Evolutionary conservation across 2,797 vertebrate species (phyloP).

Genomic region (Yasuhikotakia modesta): DNA sequence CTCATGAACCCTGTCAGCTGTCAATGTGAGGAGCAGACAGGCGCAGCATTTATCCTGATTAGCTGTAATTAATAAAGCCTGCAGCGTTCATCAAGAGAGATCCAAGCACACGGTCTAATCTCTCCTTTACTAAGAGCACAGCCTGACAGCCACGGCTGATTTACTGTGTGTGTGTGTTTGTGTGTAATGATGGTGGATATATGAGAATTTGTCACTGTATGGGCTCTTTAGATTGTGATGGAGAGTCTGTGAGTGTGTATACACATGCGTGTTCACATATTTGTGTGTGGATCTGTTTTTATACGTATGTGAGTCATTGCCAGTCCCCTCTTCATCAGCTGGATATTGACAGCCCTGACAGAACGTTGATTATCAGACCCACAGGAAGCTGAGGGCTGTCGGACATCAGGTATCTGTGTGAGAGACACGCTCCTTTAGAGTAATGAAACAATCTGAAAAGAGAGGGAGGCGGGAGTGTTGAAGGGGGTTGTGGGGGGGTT

Average conservation of each 20-base stretch:
- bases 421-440: slow-evolving; percentile 72
- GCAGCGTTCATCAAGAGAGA: slow-evolving; percentile 60
- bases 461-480: slow-evolving; percentile 46
- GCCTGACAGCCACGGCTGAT: slow-evolving; percentile 67
- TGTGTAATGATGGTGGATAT: slow-evolving; percentile 15
- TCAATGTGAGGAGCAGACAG: slow-evolving; percentile 54
- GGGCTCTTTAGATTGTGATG: slow-evolving; percentile 35
- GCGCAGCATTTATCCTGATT: slow-evolving; percentile 64
- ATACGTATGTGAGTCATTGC: slow-evolving; percentile 53
- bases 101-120: slow-evolving; percentile 55
- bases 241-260: slow-evolving; percentile 44
- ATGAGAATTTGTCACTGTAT: slow-evolving; percentile 37
- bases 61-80: slow-evolving; percentile 66
- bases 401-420: slow-evolving; percentile 85
- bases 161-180: slow-evolving; percentile 71
- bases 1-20: slow-evolving; percentile 43
- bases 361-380: slow-evolving; percentile 96
- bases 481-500: slow-evolving; percentile 59
- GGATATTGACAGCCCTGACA: slow-evolving; percentile 90
- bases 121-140: slow-evolving; percentile 54
- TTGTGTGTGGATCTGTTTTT: slow-evolving; percentile 48
- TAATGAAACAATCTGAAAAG: slow-evolving; percentile 84
- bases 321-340: slow-evolving; percentile 61
- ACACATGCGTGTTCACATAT: slow-evolving; percentile 35
- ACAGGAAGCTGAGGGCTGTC: slow-evolving; percentile 88